These are phyloP conservation scores for Haliclona indistincta DNA, from an alignment of 37 sponge, comb jelly and placozoan species.

Conservation along the genomic window DNA sequence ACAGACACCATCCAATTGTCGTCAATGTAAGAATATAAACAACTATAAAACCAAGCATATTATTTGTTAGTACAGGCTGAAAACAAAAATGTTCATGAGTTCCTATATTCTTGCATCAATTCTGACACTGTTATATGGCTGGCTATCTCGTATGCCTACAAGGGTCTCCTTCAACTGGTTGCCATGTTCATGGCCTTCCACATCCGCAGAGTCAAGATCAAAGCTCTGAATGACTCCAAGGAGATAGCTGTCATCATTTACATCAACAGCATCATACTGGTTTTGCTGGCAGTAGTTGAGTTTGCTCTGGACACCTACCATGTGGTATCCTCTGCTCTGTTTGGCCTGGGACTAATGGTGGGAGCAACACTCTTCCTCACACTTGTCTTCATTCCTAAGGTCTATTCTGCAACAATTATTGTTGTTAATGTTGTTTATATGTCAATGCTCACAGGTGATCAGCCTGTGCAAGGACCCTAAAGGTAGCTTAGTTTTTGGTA, in stretches of 20 bases:
- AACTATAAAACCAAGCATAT: not conserved
- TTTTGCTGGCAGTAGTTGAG: constrained; percentile 3
- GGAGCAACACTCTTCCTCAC: constrained; percentile 15
- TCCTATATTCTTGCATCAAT: not conserved
- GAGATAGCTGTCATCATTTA: not conserved
- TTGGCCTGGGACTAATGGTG: not conserved
- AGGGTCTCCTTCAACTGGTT: constrained; percentile 18
- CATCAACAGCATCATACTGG: constrained; percentile 15
- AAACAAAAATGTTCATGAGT: not conserved
- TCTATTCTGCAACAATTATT: no score
- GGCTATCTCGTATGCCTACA: constrained; percentile 5
- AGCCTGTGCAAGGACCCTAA: no score
- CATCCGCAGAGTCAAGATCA: constrained; percentile 50
- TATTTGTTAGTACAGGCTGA: not conserved
- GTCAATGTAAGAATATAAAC: constrained; percentile 1
- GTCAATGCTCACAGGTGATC: no score
- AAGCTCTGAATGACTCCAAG: constrained; percentile 40
- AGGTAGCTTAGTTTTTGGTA: no score
- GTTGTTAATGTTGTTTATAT: no score
- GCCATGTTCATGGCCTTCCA: constrained; percentile 34
- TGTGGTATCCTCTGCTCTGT: constrained; percentile 2
- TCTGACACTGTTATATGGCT: not conserved
- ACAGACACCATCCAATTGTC: not conserved
- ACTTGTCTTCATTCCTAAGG: constrained; percentile 16
- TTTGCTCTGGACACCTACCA: constrained; percentile 3